Base-by-base conservation (phyloP, 1,140 invertebrate species). In the Aricia agestis region DNA sequence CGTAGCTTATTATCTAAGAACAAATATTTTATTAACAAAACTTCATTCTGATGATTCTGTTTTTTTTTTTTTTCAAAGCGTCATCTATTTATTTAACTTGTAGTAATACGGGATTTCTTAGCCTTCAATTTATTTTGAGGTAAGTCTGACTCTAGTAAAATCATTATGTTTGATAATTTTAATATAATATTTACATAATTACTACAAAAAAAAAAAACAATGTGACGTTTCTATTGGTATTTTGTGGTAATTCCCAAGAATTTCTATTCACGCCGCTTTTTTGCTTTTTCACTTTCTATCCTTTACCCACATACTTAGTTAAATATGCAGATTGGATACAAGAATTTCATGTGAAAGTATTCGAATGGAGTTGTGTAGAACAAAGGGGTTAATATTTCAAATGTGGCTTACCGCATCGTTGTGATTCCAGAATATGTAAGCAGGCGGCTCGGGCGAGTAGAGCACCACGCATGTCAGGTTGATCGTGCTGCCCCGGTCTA, bases 351-450 rank as follows among this genome's bases (percentile, higher is more conserved):
- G 45, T 9, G 45, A 52, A 52, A 52, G 45, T 52, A 52, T 15
- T 52, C 45, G 11, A 15, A 52, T 63, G 36, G 17, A 18, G 58
- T 57, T 61, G 68, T 69, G 17, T 63, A 61, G 58, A 61, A 52
- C 58, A 58, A 59, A 52, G 45, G 59, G 59, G 31, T 69, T 69
- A 69, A 66, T 69, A 73, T 69, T 74, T 68, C 67, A 68, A 18
- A 67, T 70, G 36, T 71, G 59, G 73, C 87, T 96, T 93, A 97
- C 96, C 82, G 95, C 96, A 86, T 97, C 94, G 90, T 97, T 97
- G 90, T 97, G 96, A 92, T 97, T 97, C 96, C 96, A 98, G 91
- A 97, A 98, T 84, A 98, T 98, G 89, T 97, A 98, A 61, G 96
- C 96, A 52, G 97, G 97, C 69, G 97, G 96, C 84, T 98, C 97